phyloP scores from a whole-genome alignment of 2,797 vertebrate genomes.

The Acipenser oxyrinchus region DNA sequence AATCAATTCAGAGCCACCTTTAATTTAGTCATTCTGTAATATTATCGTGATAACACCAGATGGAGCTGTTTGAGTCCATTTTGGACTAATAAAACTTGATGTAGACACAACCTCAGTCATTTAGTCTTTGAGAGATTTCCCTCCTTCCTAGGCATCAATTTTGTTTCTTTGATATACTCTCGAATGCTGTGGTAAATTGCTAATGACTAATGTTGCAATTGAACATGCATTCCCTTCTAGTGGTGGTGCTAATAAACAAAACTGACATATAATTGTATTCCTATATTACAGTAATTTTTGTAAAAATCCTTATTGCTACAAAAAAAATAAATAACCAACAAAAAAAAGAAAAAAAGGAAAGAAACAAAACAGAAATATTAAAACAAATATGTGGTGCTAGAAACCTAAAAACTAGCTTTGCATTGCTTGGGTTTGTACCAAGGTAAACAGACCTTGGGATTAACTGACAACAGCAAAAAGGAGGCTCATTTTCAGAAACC shows the following conservation, averaged over 20 bases:
- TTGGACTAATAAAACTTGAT: too few species aligned
- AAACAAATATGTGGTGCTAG: neutral
- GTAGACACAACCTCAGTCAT: too few species aligned
- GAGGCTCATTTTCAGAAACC: constrained; percentile 53
- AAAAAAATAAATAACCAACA: too few species aligned
- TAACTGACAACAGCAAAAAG: constrained; percentile 51
- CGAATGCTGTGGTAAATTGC: too few species aligned
- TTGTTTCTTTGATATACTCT: too few species aligned
- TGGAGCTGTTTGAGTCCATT: constrained; percentile 45
- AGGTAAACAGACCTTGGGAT: constrained; percentile 64
- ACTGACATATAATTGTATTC: neutral
- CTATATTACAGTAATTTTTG: neutral
- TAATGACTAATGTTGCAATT: too few species aligned
- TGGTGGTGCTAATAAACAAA: neutral
- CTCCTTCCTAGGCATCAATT: too few species aligned
- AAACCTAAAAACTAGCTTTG: neutral
- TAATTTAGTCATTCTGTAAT: constrained; percentile 34
- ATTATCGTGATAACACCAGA: constrained; percentile 41
- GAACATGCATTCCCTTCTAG: too few species aligned
- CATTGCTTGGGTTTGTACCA: constrained; percentile 34
- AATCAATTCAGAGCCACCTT: neutral
- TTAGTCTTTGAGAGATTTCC: too few species aligned
- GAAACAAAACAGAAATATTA: neutral
- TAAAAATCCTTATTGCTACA: neutral
- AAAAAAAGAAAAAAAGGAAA: neutral